Percentiles rank a stretch among this genome's conserved stretches.
Evolutionary conservation across 1,140 invertebrate species (phyloP).

Genomic region (Dendroctonus valens): DNA sequence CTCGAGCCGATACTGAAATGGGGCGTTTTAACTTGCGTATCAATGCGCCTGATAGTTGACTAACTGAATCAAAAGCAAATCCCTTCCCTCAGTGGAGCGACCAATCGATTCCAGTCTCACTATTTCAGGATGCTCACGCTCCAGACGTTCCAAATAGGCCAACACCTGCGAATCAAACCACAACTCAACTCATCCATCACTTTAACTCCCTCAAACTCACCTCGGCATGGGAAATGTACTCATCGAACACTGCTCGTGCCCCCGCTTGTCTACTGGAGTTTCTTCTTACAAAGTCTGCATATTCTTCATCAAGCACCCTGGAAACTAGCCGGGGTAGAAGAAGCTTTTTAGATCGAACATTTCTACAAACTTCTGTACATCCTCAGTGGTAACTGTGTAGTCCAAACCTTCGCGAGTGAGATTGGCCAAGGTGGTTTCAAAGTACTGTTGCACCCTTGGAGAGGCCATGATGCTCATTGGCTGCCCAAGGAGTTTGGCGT

Average conservation of each 20-base stretch:
- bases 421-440: conserved; percentile 16
- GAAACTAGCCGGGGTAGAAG: not conserved
- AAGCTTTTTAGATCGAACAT: not conserved
- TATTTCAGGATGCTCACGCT: not conserved
- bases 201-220: not conserved
- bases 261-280: not conserved
- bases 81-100: not conserved
- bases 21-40: too few relatives aligned
- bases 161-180: conserved; percentile 5
- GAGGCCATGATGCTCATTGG: conserved; percentile 29
- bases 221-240: conserved; percentile 1
- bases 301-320: conserved; percentile 3
- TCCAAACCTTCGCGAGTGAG: conserved; percentile 11
- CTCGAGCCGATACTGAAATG: conserved; percentile 9
- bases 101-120: not conserved
- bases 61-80: not conserved
- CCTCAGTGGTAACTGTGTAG: conserved; percentile 25
- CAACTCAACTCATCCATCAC: not conserved
- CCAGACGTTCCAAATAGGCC: not conserved
- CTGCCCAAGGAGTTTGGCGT: too few relatives aligned
- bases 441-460: conserved; percentile 26
- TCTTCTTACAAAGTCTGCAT: not conserved
- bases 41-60: too few relatives aligned
- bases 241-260: not conserved
- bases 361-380: conserved; percentile 23